phyloP scores from a whole-genome alignment of 2,888 invertebrate genomes.

The Clistopyga incitator region DNA sequence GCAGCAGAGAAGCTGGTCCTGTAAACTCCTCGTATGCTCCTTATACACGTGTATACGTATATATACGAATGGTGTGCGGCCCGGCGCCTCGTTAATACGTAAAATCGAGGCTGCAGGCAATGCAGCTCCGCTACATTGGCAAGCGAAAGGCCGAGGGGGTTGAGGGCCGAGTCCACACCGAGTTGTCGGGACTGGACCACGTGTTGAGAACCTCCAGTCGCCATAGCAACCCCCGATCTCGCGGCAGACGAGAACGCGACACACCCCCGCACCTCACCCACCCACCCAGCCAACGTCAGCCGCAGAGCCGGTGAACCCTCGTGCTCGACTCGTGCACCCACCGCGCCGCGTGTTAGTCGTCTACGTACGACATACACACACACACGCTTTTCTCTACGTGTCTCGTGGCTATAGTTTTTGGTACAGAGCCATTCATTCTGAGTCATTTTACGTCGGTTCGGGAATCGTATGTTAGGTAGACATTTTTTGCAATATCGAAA shows the following conservation, averaged over 20 bases:
- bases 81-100: conserved; percentile 80
- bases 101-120: conserved; percentile 75
- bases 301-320: conserved; percentile 41
- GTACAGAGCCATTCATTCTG: neutral
- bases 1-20: conserved; percentile 40
- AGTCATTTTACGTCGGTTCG: neutral
- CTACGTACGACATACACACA: conserved; percentile 11
- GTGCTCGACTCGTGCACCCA: conserved; percentile 50
- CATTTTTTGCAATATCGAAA: neutral
- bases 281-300: conserved; percentile 50
- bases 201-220: conserved; percentile 82
- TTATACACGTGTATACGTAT: conserved; percentile 50
- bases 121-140: conserved; percentile 10
- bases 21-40: conserved; percentile 25
- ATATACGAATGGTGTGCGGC: conserved; percentile 71
- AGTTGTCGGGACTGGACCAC: conserved; percentile 75
- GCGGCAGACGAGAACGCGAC: conserved; percentile 54
- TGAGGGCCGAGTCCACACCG: conserved; percentile 44
- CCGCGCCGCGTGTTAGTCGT: conserved; percentile 50
- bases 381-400: neutral
- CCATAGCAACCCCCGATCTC: conserved; percentile 81
- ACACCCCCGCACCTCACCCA: conserved; percentile 52
- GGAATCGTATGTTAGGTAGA: no score
- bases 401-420: neutral
- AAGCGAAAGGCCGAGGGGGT: conserved; percentile 14